Evolutionary conservation across 2,113 vertebrate species (phyloP).

Genomic region (Salvelinus namaycush): DNA sequence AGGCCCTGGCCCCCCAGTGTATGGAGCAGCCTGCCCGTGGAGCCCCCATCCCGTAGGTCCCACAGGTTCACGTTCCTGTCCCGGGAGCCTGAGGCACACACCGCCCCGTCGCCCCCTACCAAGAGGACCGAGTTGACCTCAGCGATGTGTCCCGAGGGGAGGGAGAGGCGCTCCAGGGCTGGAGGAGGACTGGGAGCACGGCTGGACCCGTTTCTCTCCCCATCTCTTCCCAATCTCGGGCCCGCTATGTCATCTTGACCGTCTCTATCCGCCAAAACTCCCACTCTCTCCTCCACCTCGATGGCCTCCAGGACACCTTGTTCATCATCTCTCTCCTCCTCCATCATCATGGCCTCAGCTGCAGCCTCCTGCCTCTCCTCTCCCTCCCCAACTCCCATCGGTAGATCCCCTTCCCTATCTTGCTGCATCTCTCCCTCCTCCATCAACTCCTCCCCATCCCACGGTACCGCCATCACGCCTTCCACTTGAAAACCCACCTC

Average conservation of each 20-base stretch:
- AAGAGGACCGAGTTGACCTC: conserved; percentile 84
- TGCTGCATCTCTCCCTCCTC: conserved; percentile 19
- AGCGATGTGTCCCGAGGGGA: conserved; percentile 83
- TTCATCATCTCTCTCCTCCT: conserved; percentile 22
- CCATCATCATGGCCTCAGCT: conserved; percentile 20
- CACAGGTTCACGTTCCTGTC: conserved; percentile 90
- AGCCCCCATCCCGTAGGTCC: conserved; percentile 77
- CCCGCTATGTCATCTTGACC: conserved; percentile 17
- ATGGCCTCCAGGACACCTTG: conserved; percentile 14
- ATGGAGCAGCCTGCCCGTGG: conserved; percentile 64
- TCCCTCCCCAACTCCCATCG: background rate
- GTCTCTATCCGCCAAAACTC: conserved; percentile 14
- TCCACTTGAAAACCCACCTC: conserved; percentile 32
- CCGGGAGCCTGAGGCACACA: conserved; percentile 86
- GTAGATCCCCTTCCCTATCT: background rate
- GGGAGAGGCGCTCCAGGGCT: conserved; percentile 76
- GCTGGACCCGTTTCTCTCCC: conserved; percentile 13
- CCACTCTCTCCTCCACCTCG: conserved; percentile 20
- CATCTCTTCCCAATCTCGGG: conserved; percentile 9
- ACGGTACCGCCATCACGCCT: conserved; percentile 43
- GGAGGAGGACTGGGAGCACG: conserved; percentile 38
- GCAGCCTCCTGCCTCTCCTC: conserved; percentile 16
- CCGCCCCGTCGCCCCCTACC: conserved; percentile 79
- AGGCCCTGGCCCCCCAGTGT: conserved; percentile 66
- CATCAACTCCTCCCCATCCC: conserved; percentile 41